Evolutionary conservation across 2,888 invertebrate genomes (phyloP).

Genomic region (Harpalus rufipes): DNA sequence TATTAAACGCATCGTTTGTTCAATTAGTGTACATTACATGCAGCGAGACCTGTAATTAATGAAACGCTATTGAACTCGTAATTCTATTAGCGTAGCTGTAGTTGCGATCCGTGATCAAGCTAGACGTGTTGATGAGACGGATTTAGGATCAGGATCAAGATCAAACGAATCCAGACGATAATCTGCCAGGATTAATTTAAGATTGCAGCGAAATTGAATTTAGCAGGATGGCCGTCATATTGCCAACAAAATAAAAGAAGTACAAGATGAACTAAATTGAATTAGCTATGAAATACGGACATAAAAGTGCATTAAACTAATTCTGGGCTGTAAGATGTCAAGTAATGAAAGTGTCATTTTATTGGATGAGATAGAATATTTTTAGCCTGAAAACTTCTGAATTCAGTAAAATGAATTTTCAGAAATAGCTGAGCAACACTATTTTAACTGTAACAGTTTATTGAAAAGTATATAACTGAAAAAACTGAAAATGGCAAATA

Average conservation of each 20-base stretch:
- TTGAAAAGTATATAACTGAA: too few relatives aligned
- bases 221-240: neutral
- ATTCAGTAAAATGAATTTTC: too few relatives aligned
- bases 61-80: conserved; percentile 40
- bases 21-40: conserved; percentile 52
- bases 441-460: too few relatives aligned
- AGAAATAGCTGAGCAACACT: too few relatives aligned
- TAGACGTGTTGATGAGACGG: conserved; percentile 5
- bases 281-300: neutral
- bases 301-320: neutral
- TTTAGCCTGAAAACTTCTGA: too few relatives aligned
- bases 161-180: conserved; percentile 22
- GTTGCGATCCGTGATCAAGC: conserved; percentile 35
- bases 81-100: conserved; percentile 27
- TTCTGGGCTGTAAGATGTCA: too few relatives aligned
- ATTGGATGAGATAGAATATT: too few relatives aligned
- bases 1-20: conserved; percentile 48
- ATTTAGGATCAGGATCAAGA: conserved; percentile 1
- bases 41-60: conserved; percentile 51
- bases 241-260: neutral
- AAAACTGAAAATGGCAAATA: too few relatives aligned
- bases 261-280: neutral
- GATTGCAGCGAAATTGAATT: neutral
- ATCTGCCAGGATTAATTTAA: conserved; percentile 2
- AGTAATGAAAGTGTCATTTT: too few relatives aligned